Base-by-base conservation (phyloP, 2,888 invertebrate species). In the Drosophila phalerata region DNA sequence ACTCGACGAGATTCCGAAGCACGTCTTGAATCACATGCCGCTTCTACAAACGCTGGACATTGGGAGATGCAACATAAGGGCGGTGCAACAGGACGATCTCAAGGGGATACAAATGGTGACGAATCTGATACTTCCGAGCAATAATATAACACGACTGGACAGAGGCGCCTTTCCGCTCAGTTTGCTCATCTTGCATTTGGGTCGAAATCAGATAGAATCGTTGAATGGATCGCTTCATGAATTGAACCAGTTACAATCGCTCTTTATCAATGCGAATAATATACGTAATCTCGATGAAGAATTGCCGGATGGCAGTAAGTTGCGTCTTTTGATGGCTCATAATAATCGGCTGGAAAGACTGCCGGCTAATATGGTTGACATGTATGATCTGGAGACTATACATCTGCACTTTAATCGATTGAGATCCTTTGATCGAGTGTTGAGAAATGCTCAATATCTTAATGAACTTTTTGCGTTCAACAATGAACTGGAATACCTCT, bases 21-120 rank as follows among this genome's bases (percentile, higher is more conserved):
- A 96, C 75, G 94, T 97, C 48, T 93, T 97, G 67, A 94, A 95
- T 56, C 95, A 96, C 88, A 94, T 97, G 92, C 96, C 97, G 1
- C 94, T 95, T 77, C 94, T 98, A 64, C 95, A 95, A 89, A 96
- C 96, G 1, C 93, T 98, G 69, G 97, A 97, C 92, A 93, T 98
- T 66, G 96, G 96, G 79, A 94, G 97, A 77, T 97, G 97, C 89
- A 95, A 95, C 79, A 96, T 98, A 79, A 94, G 94, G 67, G 94
- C 95, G 55, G 94, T 98, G 57, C 94, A 95, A 30, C 94, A 95
- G 74, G 94, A 95, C 56, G 97, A 96, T 89, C 95, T 98, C 79
- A 95, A 94, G 93, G 97, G 96, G 93, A 93, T 93, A 71, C 94
- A 94, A 84, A 94, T 94, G 89, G 93, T 97, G 40, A 95, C 95